Conservation (phyloP, 2,888 invertebrate genomes). For the Argyra leucocephala region DNA sequence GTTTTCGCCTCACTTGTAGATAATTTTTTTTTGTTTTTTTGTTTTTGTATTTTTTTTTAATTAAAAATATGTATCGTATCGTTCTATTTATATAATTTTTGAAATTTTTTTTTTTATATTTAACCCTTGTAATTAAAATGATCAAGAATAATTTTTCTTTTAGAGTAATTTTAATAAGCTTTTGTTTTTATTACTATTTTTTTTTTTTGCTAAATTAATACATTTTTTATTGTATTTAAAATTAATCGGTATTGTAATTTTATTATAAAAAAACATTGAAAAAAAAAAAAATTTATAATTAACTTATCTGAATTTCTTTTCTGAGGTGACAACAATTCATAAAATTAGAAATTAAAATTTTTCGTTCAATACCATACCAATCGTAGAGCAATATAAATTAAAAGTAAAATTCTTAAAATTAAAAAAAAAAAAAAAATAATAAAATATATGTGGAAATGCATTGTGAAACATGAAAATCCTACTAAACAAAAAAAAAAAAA, state of each 20-base stretch:
- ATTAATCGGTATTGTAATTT: background rate
- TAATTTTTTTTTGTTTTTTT: too few species aligned
- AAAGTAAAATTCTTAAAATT: too few species aligned
- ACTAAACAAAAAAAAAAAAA: slow-evolving; percentile 20
- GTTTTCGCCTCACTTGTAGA: background rate
- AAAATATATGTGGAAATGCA: slow-evolving; percentile 39
- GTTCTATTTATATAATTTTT: background rate
- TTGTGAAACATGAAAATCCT: slow-evolving; percentile 44
- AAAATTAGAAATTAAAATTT: background rate
- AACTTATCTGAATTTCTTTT: background rate
- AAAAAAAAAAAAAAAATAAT: slow-evolving; percentile 19
- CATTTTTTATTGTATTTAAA: background rate
- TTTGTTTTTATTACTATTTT: background rate
- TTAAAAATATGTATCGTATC: background rate
- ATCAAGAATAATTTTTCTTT: background rate
- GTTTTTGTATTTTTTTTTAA: too few species aligned
- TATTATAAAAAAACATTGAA: background rate
- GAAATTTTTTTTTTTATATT: background rate
- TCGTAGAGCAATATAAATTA: slow-evolving; percentile 26
- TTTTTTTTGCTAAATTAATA: background rate
- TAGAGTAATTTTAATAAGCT: background rate
- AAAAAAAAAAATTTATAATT: background rate
- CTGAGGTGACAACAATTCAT: background rate
- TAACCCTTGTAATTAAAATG: background rate
- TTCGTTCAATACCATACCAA: background rate